Base-by-base conservation (phyloP, 2,113 vertebrate species). In the Oreocharis arfaki region DNA sequence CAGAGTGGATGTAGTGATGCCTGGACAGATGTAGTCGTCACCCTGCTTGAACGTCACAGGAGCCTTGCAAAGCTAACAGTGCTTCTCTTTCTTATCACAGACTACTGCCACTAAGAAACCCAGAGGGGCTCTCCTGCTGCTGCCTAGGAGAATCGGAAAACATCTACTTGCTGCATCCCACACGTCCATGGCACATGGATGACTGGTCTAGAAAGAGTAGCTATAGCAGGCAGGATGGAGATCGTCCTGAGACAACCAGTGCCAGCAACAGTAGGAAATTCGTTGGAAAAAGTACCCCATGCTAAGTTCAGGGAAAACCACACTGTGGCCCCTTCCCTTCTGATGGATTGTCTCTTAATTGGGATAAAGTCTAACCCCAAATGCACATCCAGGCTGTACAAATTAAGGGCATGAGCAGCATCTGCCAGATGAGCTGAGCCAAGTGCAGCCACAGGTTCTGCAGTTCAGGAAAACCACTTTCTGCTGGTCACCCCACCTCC, bases 101-200 rank as follows among this genome's bases (percentile, higher is more conserved):
- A 50, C 16, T 52, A 35, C 4, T 11, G 41, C 24, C 11, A 30
- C 33, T 32, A 17, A 87, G 33, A 49, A 64, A 73, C 21, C 7
- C 13, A 1, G 13, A n/a, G 30, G 3, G 14, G 20, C 4, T 30
- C 46, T 74, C n/a, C n/a, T 57, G 53, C 30, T 65, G 52, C 84
- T 75, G 57, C 52, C 26, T 9, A 1, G 16, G 14, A 75, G 21
- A 64, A 81, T 42, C 41, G 30, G 74, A 28, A 37, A 78, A 30
- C 42, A 50, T 13, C 15, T 56, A 4, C 37, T 39, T 6, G 1
- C 13, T n/a, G 41, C 30, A 35, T 8, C 30, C 37, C 26, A 24
- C 2, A 0, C 5, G 6, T 10, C 39, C 6, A 0, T 0, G 0
- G 67, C 67, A 53, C 46, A 46, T 0, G 2, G 30, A 32, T 71